Conservation (phyloP, 2,888 invertebrate species). For the Phalera bucephala region DNA sequence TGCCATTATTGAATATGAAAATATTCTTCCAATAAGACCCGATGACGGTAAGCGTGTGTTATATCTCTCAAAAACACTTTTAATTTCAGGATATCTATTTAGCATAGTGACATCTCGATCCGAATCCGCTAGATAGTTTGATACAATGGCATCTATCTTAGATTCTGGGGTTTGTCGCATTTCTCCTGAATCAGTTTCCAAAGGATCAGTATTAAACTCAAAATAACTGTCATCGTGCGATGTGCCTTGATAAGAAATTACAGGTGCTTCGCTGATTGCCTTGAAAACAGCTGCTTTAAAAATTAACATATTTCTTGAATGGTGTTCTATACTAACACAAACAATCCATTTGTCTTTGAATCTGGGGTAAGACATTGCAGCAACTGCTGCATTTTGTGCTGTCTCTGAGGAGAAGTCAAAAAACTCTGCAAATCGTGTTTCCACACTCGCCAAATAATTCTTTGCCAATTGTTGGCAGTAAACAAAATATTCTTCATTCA, state of each 20-base stretch:
- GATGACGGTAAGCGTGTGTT: conserved; percentile 17
- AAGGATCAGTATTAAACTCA: conserved; percentile 14
- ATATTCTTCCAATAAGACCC: conserved; percentile 16
- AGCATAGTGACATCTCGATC: conserved; percentile 10
- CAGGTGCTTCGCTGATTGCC: conserved; percentile 9
- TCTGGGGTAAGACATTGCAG: no score
- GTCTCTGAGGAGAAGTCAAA: no score
- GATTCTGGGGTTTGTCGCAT: conserved; percentile 10
- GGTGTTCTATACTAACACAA: conserved; percentile 3
- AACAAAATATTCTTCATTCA: no score
- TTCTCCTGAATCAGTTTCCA: conserved; percentile 4
- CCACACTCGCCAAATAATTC: no score
- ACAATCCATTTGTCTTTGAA: no score
- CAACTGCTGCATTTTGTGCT: no score
- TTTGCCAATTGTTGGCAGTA: no score
- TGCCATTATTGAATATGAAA: conserved; percentile 18
- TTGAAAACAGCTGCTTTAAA: conserved; percentile 10
- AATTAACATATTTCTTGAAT: conserved; percentile 11
- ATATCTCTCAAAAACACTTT: conserved; percentile 14
- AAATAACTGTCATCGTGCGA: conserved; percentile 10
- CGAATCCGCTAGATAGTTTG: conserved; percentile 11
- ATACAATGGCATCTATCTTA: conserved; percentile 13
- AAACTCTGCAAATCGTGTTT: no score
- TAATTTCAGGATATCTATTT: conserved; percentile 16
- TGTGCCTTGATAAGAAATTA: conserved; percentile 7